Evolutionary conservation across 2,797 vertebrate genomes (phyloP).

Genomic region (Myripristis jacobus): DNA sequence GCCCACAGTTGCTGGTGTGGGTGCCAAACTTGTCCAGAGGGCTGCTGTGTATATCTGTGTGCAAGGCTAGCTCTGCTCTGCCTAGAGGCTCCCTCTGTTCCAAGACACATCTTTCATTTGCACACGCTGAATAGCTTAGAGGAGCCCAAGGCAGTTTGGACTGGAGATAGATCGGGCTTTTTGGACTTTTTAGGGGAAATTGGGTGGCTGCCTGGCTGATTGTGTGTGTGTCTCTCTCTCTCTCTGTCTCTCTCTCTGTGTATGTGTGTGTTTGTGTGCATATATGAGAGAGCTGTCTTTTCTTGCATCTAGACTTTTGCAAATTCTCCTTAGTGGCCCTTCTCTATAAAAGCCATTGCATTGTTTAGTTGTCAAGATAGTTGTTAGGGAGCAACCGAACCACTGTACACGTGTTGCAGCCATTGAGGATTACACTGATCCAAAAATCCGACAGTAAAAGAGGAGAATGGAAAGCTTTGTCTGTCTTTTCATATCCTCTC

Average conservation of each 20-base stretch:
- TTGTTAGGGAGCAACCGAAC: constrained; percentile 80
- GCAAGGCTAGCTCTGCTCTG: constrained; percentile 65
- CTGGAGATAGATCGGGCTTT: constrained; percentile 59
- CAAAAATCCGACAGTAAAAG: constrained; percentile 78
- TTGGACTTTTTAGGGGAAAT: constrained; percentile 61
- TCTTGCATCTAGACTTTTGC: constrained; percentile 41
- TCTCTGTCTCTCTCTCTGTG: background rate
- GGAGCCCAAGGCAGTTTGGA: constrained; percentile 71
- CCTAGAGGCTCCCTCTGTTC: constrained; percentile 66
- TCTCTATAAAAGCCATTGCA: constrained; percentile 60
- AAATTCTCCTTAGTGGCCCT: constrained; percentile 54
- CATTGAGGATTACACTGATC: constrained; percentile 78
- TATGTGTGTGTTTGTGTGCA: too few relatives aligned
- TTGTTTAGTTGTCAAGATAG: constrained; percentile 78
- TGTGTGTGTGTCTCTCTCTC: background rate
- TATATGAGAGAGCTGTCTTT: constrained; percentile 51
- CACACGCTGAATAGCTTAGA: constrained; percentile 76
- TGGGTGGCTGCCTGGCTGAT: constrained; percentile 57
- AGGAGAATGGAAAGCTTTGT: constrained; percentile 80
- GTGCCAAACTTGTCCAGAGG: constrained; percentile 82
- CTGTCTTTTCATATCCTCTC: constrained; percentile 78
- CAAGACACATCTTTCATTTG: constrained; percentile 82
- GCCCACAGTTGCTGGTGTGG: constrained; percentile 71
- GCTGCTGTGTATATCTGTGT: constrained; percentile 76
- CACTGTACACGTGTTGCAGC: constrained; percentile 77